Conservation (phyloP, 2,888 invertebrate species). For the Drosophila yooni region DNA sequence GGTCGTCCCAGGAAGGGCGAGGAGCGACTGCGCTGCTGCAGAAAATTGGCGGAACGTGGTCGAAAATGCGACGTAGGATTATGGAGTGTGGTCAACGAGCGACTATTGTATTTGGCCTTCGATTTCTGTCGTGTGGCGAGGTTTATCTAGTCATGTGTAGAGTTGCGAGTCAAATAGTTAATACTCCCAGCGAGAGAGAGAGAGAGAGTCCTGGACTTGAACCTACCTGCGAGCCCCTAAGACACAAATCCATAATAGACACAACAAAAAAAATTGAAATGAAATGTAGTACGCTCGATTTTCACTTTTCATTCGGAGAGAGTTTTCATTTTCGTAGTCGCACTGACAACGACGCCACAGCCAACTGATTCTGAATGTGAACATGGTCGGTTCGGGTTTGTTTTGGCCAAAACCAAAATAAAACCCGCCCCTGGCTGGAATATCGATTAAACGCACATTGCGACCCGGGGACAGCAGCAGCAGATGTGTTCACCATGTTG, state of each 20-base stretch:
- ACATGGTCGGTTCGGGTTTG: constrained; percentile 52
- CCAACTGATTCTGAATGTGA: constrained; percentile 60
- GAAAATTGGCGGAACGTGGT: constrained; percentile 84
- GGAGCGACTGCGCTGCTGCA: constrained; percentile 76
- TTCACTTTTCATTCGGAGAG: constrained; percentile 51
- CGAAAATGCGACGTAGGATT: constrained; percentile 64
- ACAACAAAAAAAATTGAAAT: constrained; percentile 13
- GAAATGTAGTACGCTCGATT: constrained; percentile 13
- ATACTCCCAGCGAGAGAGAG: neutral
- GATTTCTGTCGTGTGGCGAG: constrained; percentile 84
- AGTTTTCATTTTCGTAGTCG: constrained; percentile 18
- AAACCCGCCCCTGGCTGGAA: constrained; percentile 51
- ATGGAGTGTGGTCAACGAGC: constrained; percentile 69
- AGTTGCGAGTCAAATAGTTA: neutral
- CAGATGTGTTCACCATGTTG: constrained; percentile 50
- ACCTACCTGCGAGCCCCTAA: constrained; percentile 84
- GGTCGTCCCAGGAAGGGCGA: constrained; percentile 82
- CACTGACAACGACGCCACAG: constrained; percentile 61
- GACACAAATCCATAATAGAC: constrained; percentile 85
- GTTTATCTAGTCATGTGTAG: constrained; percentile 81
- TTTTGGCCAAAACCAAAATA: constrained; percentile 59
- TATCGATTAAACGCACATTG: constrained; percentile 77
- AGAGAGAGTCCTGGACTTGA: neutral
- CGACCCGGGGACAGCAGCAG: constrained; percentile 49
- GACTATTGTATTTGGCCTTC: constrained; percentile 80